These are phyloP conservation scores for Leptinotarsa tumamoca DNA, from an alignment of 2,888 invertebrate species.

Conservation along the genomic window DNA sequence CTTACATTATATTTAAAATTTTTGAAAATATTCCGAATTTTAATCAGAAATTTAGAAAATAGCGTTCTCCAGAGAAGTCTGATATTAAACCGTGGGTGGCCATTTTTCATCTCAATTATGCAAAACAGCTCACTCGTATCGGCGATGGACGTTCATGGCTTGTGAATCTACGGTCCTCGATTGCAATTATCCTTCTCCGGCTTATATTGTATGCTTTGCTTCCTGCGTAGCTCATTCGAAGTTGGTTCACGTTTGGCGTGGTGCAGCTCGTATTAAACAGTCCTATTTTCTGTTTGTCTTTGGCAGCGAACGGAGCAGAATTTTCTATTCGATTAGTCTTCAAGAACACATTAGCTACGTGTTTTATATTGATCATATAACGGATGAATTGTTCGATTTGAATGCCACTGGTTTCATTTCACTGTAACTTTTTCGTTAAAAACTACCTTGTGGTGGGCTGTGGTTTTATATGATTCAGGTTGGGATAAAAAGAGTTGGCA, in stretches of 20 bases:
- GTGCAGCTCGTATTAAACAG: slow-evolving; percentile 18
- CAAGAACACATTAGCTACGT: slow-evolving; percentile 16
- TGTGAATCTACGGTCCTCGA: slow-evolving; percentile 22
- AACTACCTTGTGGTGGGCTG: too few relatives aligned
- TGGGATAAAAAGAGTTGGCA: too few relatives aligned
- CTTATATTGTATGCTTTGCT: slow-evolving; percentile 12
- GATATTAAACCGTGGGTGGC: slow-evolving; percentile 42
- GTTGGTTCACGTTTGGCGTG: slow-evolving; percentile 23
- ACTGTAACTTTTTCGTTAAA: too few relatives aligned
- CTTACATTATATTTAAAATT: too few relatives aligned
- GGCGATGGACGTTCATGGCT: slow-evolving; percentile 19
- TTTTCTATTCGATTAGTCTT: slow-evolving; percentile 23
- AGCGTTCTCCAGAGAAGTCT: slow-evolving; percentile 23
- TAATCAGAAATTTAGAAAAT: slow-evolving; percentile 43
- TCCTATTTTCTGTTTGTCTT: slow-evolving; percentile 26
- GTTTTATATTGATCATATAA: neutral
- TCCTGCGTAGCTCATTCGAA: slow-evolving; percentile 26
- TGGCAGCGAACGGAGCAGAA: slow-evolving; percentile 6
- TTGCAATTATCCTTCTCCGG: slow-evolving; percentile 26
- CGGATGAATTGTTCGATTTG: neutral
- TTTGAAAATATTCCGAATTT: too few relatives aligned
- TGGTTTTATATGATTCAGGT: too few relatives aligned
- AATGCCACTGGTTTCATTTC: too few relatives aligned
- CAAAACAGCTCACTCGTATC: slow-evolving; percentile 46
- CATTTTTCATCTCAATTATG: slow-evolving; percentile 53